Evolutionary conservation across 2,113 vertebrate species (phyloP).

Genomic region (Calypte anna): DNA sequence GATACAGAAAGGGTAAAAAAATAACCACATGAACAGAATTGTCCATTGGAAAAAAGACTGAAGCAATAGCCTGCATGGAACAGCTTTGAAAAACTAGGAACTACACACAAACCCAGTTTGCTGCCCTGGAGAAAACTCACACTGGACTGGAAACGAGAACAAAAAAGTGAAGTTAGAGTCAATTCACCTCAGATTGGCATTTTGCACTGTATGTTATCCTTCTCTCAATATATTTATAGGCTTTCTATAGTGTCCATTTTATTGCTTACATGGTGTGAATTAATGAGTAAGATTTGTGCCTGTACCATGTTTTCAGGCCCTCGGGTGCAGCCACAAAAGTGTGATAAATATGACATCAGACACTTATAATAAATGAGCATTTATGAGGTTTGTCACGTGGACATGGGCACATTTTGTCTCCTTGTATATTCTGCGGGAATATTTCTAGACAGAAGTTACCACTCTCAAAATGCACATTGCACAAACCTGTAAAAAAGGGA

Average conservation of each 20-base stretch:
- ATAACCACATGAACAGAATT: not conserved
- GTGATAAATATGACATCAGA: not conserved
- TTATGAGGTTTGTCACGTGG: not conserved
- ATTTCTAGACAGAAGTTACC: not conserved
- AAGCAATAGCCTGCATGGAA: not conserved
- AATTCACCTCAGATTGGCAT: not conserved
- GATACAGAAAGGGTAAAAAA: not conserved
- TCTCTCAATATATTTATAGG: not conserved
- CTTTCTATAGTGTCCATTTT: not conserved
- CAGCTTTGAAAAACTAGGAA: not conserved
- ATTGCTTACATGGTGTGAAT: not conserved
- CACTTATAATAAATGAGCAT: not conserved
- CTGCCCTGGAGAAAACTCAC: not conserved
- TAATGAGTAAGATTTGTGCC: not conserved
- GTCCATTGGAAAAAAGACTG: not conserved
- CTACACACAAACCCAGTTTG: not conserved
- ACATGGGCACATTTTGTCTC: not conserved
- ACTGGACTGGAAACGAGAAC: not conserved
- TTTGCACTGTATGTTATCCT: accelerated
- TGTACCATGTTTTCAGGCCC: not conserved
- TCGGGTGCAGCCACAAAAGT: not conserved
- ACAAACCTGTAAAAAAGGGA: not conserved
- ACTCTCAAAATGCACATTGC: not conserved
- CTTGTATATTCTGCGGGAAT: not conserved
- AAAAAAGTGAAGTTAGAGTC: not conserved